phyloP scores from a whole-genome alignment of 2,888 invertebrate species.

The Drosophila mayaguana region DNA sequence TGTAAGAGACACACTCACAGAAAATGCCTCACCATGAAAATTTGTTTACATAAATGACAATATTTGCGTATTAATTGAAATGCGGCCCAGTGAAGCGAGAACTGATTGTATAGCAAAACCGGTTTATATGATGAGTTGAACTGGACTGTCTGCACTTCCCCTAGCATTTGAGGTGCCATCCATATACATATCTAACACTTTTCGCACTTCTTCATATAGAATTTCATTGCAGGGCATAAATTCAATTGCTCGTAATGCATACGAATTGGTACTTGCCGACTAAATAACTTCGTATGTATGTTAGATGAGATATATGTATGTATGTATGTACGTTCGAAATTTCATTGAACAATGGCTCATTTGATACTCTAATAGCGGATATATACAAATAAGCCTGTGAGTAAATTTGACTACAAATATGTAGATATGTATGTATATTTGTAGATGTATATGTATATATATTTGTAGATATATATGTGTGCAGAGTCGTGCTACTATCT shows the following conservation, averaged over 20 bases:
- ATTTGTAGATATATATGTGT: too few species aligned
- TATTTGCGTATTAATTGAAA: constrained; percentile 74
- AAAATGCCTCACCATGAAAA: constrained; percentile 40
- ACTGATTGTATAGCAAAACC: constrained; percentile 33
- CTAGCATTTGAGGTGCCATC: neutral
- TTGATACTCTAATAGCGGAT: constrained; percentile 3
- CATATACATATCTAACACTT: constrained; percentile 1
- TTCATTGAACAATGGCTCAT: neutral
- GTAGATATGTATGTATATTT: too few species aligned
- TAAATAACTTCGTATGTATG: neutral
- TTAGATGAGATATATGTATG: neutral
- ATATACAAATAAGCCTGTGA: neutral
- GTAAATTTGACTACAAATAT: too few species aligned
- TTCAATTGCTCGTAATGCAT: constrained; percentile 9
- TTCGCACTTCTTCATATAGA: neutral
- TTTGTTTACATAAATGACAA: constrained; percentile 64
- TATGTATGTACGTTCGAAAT: neutral
- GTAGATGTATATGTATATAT: too few species aligned
- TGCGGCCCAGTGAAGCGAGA: constrained; percentile 45
- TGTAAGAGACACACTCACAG: constrained; percentile 14
- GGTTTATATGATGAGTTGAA: constrained; percentile 30
- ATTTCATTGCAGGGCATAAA: neutral
- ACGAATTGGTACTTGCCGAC: constrained; percentile 8
- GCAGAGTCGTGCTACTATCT: too few species aligned
- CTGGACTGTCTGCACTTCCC: constrained; percentile 8